phyloP scores from a whole-genome alignment of 2,797 vertebrate genomes.

The Cuculus canorus region DNA sequence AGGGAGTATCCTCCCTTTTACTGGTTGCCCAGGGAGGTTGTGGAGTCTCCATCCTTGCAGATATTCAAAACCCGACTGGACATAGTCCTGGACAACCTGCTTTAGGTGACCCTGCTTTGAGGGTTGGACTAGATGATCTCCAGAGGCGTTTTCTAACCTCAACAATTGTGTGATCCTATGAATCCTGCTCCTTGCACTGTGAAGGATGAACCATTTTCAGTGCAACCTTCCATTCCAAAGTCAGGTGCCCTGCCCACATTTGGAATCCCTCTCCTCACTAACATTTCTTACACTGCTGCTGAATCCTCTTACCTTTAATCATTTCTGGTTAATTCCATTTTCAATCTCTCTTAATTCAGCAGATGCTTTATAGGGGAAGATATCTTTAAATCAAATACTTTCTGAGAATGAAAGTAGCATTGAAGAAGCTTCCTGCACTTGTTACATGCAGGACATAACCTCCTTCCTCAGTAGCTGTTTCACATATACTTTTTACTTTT shows the following conservation, averaged over 20 bases:
- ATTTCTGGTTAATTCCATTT: not conserved
- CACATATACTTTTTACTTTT: not conserved
- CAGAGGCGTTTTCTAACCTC: not conserved
- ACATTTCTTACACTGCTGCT: not conserved
- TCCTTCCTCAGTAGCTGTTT: not conserved
- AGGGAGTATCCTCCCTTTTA: not conserved
- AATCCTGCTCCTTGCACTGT: not conserved
- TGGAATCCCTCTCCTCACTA: not conserved
- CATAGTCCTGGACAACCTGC: not conserved
- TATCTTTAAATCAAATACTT: not conserved
- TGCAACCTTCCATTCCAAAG: not conserved
- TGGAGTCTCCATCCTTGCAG: not conserved
- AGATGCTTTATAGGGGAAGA: not conserved
- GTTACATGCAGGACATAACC: not conserved
- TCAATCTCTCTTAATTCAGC: not conserved
- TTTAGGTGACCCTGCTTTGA: not conserved
- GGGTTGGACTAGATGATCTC: not conserved
- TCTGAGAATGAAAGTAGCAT: not conserved
- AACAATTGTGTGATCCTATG: not conserved
- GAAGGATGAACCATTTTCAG: not conserved
- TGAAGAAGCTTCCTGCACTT: not conserved
- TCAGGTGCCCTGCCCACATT: not conserved
- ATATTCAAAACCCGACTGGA: not conserved
- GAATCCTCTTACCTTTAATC: not conserved
- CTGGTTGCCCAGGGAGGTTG: not conserved